Evolutionary conservation across 2,797 vertebrate genomes (phyloP).

Genomic region (Atherinosoma microstoma): DNA sequence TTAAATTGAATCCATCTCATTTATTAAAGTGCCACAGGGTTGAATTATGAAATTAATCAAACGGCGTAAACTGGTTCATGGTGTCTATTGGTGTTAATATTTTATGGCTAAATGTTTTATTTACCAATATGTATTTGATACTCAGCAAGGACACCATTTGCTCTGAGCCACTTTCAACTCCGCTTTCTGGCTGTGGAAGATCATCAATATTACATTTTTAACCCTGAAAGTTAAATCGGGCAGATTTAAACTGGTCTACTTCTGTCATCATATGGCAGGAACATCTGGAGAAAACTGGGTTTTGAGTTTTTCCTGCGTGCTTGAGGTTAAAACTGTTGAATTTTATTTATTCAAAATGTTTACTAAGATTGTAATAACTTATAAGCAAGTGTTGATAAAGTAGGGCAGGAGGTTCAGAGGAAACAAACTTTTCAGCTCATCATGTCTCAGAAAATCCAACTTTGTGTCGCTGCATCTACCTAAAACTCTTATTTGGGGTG

Average conservation of each 20-base stretch:
- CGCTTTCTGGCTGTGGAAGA: slow-evolving; percentile 54
- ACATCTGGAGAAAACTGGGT: slow-evolving; percentile 22
- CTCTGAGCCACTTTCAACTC: slow-evolving; percentile 44
- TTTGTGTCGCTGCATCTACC: background rate
- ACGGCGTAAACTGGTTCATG: slow-evolving; percentile 63
- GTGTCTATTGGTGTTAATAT: slow-evolving; percentile 67
- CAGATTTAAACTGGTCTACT: slow-evolving; percentile 46
- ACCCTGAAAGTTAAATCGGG: slow-evolving; percentile 55
- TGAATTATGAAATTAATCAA: slow-evolving; percentile 59
- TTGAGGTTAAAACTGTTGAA: slow-evolving; percentile 2
- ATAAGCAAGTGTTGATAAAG: slow-evolving; percentile 1
- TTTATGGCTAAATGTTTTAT: slow-evolving; percentile 75
- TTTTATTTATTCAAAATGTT: slow-evolving; percentile 13
- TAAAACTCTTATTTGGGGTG: slow-evolving; percentile 9
- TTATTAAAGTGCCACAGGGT: background rate
- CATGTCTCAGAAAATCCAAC: background rate
- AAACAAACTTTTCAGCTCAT: slow-evolving; percentile 3
- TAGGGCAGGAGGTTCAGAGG: background rate
- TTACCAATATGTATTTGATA: slow-evolving; percentile 71
- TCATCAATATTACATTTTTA: slow-evolving; percentile 75
- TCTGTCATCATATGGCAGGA: slow-evolving; percentile 20
- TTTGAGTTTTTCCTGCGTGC: slow-evolving; percentile 3
- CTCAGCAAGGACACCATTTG: slow-evolving; percentile 45
- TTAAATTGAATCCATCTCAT: slow-evolving; percentile 8
- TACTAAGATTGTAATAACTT: background rate